Evolutionary conservation across 2,888 invertebrate species (phyloP), one percentile per base, ranked within the genome.

Genomic region (Notodonta ziczac): DNA sequence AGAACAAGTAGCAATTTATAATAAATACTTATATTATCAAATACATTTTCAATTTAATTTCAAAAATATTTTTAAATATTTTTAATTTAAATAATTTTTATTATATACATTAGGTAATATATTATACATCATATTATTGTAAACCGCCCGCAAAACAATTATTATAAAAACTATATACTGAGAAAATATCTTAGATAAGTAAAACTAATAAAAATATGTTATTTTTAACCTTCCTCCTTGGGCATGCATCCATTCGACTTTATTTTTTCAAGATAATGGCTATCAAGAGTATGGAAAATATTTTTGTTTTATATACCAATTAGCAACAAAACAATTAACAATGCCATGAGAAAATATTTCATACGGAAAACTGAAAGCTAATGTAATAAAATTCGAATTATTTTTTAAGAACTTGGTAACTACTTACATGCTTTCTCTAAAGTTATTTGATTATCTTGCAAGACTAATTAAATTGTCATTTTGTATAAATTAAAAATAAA

Each of bases 321-420:
- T 74, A 74, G 64, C 66, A 72, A 59, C 53, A 57, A 59, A 63
- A 62, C 9, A 65, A 63, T 67, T 64, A 63, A 62, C 64, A 70
- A 53, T 35, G 60, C 62, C 65, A 70, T 74, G 68, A 66, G 66
- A 72, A 72, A 74, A 59, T 58, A 24, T 16, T 57, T 61, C 61
- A 66, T 66, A 65, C 62, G 59, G 58, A 61, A 61, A 46, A 58
- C 56, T 35, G 32, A 13, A 54, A 56, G 14, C 14, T 24, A 61
- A 52, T 62, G 62, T 67, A 61, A 59, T 62, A 59, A 14, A 54
- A 65, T 56, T 57, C 56, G 62, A 24, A 24, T 5, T 9, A n/a
- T 58, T 58, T 57, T 24, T 8, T 14, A 55, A 14, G 12, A 42
- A 2, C 16, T 50, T 16, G 7, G 50, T 12, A 50, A 24, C 24